A percentile compares a stretch with the other conserved stretches of the same genome.
phyloP scores from a whole-genome alignment of 1,140 invertebrate species.

The Ips typographus region DNA sequence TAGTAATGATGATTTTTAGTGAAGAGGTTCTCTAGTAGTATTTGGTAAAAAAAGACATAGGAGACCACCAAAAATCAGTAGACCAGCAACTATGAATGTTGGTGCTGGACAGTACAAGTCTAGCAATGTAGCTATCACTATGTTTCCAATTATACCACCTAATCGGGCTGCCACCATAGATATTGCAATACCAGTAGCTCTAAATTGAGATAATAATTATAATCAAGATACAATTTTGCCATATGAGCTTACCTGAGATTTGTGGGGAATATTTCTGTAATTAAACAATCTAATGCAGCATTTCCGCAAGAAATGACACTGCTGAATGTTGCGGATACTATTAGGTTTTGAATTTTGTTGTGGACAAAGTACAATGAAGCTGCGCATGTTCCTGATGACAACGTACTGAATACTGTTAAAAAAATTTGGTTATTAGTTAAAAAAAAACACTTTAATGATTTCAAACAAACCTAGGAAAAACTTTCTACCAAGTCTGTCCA shows the following conservation, averaged over 20 bases:
- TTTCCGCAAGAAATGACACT: constrained; percentile 87
- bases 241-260: constrained; percentile 64
- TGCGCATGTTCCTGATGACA: constrained; percentile 82
- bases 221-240: background rate
- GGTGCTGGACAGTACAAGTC: constrained; percentile 82
- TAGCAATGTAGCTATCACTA: constrained; percentile 78
- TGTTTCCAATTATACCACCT: constrained; percentile 84
- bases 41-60: constrained; percentile 83
- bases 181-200: constrained; percentile 81
- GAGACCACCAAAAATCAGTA: constrained; percentile 78
- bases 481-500: constrained; percentile 81
- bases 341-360: constrained; percentile 78
- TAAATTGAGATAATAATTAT: constrained; percentile 42
- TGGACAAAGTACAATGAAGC: constrained; percentile 81
- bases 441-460: constrained; percentile 1
- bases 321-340: constrained; percentile 82
- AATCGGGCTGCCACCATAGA: constrained; percentile 84
- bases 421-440: background rate
- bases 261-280: constrained; percentile 87
- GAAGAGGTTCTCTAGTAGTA: constrained; percentile 78
- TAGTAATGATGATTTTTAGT: constrained; percentile 55
- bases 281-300: constrained; percentile 83
- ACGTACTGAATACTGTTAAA: constrained; percentile 76
- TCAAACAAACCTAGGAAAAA: constrained; percentile 73
- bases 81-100: constrained; percentile 79